Conservation (phyloP, 2,113 vertebrate species). For the Lynx canadensis region DNA sequence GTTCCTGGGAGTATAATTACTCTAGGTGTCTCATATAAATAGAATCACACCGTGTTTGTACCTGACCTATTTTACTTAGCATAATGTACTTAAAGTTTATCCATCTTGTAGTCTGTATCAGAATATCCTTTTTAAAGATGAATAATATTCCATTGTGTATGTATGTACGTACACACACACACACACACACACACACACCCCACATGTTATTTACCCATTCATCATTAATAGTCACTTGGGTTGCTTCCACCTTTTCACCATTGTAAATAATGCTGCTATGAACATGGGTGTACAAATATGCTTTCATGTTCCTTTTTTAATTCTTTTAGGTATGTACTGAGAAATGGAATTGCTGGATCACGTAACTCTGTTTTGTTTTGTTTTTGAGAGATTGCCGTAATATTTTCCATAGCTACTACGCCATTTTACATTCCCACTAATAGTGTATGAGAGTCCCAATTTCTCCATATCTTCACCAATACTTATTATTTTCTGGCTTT, state of each 20-base stretch:
- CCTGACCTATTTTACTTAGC: not conserved
- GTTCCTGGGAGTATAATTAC: not conserved
- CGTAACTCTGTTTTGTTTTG: not conserved
- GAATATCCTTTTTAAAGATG: not conserved
- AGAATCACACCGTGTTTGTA: not conserved
- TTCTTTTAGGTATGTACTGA: not conserved
- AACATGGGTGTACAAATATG: not conserved
- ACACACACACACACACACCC: no score
- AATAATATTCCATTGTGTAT: not conserved
- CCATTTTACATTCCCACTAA: not conserved
- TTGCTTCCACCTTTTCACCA: not conserved
- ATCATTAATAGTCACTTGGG: not conserved
- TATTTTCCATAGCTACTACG: not conserved
- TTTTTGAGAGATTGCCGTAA: not conserved
- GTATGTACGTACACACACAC: no score
- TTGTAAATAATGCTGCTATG: not conserved
- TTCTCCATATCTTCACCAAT: not conserved
- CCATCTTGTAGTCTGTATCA: not conserved
- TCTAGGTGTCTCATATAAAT: not conserved
- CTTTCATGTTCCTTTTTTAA: not conserved
- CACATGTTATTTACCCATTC: not conserved
- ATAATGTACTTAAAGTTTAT: not conserved
- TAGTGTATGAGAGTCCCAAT: not conserved
- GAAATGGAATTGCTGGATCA: not conserved
- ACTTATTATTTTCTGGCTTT: not conserved